Conservation (phyloP, 2,797 vertebrate genomes). For the Ispidina lecontei region DNA sequence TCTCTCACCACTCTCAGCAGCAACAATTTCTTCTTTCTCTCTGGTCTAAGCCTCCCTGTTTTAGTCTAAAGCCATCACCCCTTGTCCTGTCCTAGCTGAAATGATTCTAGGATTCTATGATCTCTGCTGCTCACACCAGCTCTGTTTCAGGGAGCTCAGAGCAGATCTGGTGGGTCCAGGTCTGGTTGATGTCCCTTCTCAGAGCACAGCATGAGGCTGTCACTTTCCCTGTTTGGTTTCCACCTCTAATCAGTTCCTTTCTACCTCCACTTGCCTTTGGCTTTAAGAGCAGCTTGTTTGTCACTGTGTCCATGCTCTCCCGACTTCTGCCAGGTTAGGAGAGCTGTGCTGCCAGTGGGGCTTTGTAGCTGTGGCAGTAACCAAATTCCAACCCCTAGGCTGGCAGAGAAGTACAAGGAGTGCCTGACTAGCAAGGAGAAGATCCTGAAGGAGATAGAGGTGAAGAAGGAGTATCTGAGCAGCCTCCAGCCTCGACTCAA, state of each 20-base stretch:
- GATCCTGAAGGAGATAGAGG: slow-evolving; percentile 95
- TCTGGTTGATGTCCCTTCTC: fast-evolving
- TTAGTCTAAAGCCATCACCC: no score
- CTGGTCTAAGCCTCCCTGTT: no score
- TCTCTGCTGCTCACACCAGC: background rate
- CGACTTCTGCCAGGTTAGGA: background rate
- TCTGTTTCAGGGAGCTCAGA: background rate
- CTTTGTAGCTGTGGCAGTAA: background rate
- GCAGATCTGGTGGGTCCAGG: background rate
- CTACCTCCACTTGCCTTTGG: background rate
- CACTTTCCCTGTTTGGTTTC: background rate
- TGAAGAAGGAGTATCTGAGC: slow-evolving; percentile 95
- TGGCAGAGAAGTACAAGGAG: slow-evolving; percentile 95
- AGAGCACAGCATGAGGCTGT: fast-evolving
- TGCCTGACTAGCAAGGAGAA: slow-evolving; percentile 92
- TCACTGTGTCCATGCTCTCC: background rate
- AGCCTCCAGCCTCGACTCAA: slow-evolving; percentile 96
- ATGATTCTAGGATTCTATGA: background rate
- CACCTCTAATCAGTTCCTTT: fast-evolving
- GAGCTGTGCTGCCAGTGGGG: background rate
- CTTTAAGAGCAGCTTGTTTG: background rate
- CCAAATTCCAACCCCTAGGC: slow-evolving; percentile 67
- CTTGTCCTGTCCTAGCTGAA: no score
- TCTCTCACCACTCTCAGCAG: no score
- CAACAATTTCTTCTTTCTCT: no score